phyloP scores from a whole-genome alignment of 2,797 vertebrate species.

The Nothura maculosa region DNA sequence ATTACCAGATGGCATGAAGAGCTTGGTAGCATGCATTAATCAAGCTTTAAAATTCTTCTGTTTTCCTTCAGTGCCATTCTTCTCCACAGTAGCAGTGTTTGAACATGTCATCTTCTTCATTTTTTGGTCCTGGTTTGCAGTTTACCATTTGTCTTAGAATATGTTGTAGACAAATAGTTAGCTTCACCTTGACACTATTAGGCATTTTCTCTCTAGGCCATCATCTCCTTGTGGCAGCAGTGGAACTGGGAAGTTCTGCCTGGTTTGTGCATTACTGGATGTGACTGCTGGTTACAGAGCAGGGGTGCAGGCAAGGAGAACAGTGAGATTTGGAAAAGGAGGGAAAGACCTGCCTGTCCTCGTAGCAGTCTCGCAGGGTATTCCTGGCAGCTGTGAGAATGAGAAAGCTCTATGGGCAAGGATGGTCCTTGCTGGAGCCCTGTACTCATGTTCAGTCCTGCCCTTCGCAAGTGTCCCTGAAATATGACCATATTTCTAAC shows the following conservation, averaged over 20 bases:
- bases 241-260: background rate
- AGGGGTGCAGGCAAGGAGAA: background rate
- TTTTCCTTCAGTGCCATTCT: background rate
- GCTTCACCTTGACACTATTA: background rate
- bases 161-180: background rate
- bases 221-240: accelerated
- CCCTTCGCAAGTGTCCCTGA: background rate
- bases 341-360: background rate
- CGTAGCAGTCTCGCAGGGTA: accelerated
- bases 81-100: background rate
- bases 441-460: background rate
- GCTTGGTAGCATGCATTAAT: conserved; percentile 9
- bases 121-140: background rate
- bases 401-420: background rate
- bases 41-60: background rate
- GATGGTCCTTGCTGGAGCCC: background rate
- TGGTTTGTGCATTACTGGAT: background rate
- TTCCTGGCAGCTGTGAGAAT: background rate
- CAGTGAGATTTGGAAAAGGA: background rate
- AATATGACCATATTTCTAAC: background rate
- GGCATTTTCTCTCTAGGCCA: background rate
- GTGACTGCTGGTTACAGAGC: background rate
- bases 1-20: conserved; percentile 36
- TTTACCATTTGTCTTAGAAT: background rate
- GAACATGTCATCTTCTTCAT: background rate